Evolutionary conservation across 2,888 invertebrate species (phyloP), one percentile per base, ranked within the genome.

Genomic region (Ptilodon capucinus): DNA sequence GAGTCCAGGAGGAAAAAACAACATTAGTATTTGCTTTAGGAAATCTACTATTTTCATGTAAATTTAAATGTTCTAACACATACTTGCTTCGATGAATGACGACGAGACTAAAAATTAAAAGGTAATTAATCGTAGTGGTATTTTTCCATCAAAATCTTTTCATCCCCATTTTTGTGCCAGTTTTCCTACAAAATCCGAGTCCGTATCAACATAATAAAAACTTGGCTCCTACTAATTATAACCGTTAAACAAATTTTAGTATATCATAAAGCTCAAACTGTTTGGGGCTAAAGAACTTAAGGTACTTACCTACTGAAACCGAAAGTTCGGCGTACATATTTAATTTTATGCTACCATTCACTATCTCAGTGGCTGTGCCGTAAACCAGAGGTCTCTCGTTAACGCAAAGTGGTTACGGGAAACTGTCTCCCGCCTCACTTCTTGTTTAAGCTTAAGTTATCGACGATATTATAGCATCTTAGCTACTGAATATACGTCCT

Each of bases 361-460:
- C 51, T 42, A 46, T 44, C 39, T 42, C 38, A 41, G 38, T 46
- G 40, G 48, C 42, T 48, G 43, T 35, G 57, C 50, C 51, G 60
- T 59, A 62, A 58, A 71, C 64, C 50, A 53, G 52, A 44, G 57
- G 51, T 45, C 44, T 57, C 52, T 51, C 47, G 57, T 55, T 60
- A 55, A 50, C 51, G 57, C 44, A 44, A 55, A 57, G 48, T 57
- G 55, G 65, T 57, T 44, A 48, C 48, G 23, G 45, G 30, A 40
- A 40, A 43, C 46, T 48, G 46, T 57, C 54, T 44, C 45, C 44
- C 48, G 44, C 47, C 18, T 41, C 30, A 18, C 30, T 30, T n/a
- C 41, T 18, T 30, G 41, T 30, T 23, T 17, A 28, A 30, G 30
- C 25, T 18, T 14, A 30, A 41, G 28, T 19, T 32, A 30, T 30